These are phyloP conservation scores for Piezodorus guildinii DNA, from an alignment of 1,140 invertebrate genomes.

Conservation along the genomic window DNA sequence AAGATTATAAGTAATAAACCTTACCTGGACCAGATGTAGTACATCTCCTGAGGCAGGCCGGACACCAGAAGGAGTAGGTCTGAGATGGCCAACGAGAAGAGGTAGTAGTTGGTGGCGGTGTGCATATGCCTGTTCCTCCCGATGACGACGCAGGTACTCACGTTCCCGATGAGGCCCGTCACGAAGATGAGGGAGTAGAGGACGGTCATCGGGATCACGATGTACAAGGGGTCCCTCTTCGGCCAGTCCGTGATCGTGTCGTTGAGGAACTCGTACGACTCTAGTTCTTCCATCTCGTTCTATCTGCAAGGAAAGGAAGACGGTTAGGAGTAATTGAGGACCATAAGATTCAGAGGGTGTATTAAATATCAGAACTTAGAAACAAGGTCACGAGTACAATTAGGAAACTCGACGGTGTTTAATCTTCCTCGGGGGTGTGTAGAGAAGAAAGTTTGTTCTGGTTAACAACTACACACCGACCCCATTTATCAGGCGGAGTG, in stretches of 20 bases:
- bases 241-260: conserved; percentile 25
- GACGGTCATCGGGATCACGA: conserved; percentile 65
- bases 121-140: conserved; percentile 84
- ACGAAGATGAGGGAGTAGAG: conserved; percentile 76
- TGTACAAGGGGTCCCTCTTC: conserved; percentile 50
- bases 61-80: conserved; percentile 77
- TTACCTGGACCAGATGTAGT: conserved; percentile 63
- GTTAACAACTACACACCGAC: too few relatives aligned
- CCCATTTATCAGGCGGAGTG: too few relatives aligned
- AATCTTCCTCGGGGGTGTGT: too few relatives aligned
- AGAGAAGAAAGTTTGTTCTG: too few relatives aligned
- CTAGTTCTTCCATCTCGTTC: not conserved
- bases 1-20: too few relatives aligned
- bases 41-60: conserved; percentile 73
- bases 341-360: too few relatives aligned
- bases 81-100: conserved; percentile 73
- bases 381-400: too few relatives aligned
- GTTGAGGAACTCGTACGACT: conserved; percentile 7
- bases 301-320: not conserved
- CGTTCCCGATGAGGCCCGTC: conserved; percentile 77
- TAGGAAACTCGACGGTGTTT: too few relatives aligned
- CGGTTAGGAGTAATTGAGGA: too few relatives aligned
- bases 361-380: too few relatives aligned
- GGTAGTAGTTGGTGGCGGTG: conserved; percentile 84
- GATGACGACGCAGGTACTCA: conserved; percentile 88